Evolutionary conservation across 2,797 vertebrate species (phyloP), one percentile per base, ranked within the genome.

Genomic region (Acanthornis magna): DNA sequence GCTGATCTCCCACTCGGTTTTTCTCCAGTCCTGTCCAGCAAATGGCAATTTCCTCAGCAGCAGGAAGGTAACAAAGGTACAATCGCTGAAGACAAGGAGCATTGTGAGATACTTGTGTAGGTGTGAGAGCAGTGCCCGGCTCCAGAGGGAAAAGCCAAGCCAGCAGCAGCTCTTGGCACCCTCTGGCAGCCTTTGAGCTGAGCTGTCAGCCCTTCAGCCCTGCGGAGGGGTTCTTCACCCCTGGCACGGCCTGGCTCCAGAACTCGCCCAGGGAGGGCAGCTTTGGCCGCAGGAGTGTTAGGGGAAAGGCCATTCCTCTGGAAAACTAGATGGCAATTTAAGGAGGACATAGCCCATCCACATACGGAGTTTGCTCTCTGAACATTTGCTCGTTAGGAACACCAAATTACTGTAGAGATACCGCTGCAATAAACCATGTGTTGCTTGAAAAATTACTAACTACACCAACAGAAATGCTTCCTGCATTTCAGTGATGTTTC

Each of bases 231-330:
- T 16, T 45, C 50, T 13, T 53, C 2, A 0, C 12, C 54, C 17
- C 65, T 8, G 0, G 0, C 0, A 16, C 53, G 50, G 32, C 16
- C 36, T n/a, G 68, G 42, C 43, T 47, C 67, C 63, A 76, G 29
- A 67, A 26, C 47, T 57, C 23, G 26, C 29, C 23, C 4, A 3
- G 38, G 23, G 16, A 83, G 32, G 36, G 62, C 42, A 78, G 58
- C 58, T 51, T 61, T 25, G 76, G 50, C 55, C 68, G 47, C 91
- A 63, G 54, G 25, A 63, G 8, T 1, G 0, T 3, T 7, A 23
- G 43, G 32, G 55, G n/a, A 81, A 62, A 55, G 23, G 32, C n/a
- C 67, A 25, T 18, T 36, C 16, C 40, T 60, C 40, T 27, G 75
- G 15, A 53, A 54, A 51, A 32, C n/a, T 8, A 7, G 16, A 6